Base-by-base conservation (phyloP, 2,113 vertebrate species). In the Nestor notabilis region DNA sequence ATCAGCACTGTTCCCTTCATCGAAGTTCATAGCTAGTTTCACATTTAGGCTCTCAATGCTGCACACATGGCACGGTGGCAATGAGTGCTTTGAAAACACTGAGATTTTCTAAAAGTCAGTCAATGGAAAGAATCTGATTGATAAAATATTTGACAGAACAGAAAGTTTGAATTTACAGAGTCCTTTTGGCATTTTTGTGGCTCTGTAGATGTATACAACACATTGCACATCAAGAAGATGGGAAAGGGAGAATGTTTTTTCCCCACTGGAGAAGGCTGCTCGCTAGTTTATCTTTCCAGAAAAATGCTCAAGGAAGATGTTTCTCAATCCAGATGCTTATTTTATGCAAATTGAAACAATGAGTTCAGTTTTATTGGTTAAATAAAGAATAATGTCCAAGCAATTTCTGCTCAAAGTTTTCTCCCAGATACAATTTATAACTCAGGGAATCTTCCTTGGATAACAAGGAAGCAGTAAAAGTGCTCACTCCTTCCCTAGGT, bases 341-440 rank as follows among this genome's bases (percentile, higher is more conserved):
- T 92, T 97, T 92, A 95, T 93, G 94, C 92, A 95, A 97, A 97
- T 89, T 74, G 94, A 76, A 89, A 75, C 53, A 50, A 46, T 83
- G 29, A 80, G 72, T 92, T 92, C 71, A 66, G 63, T 28, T 94
- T 79, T 80, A 95, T 87, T 65, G 71, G 50, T 58, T 94, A 93
- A 87, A 96, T 91, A 81, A 90, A 94, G 70, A 95, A 27, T 71
- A 92, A 85, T 17, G 37, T 86, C 95, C 86, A 91, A 69, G 89
- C 0, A 0, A 78, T 80, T 91, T 87, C 83, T 71, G n/a, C 78
- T 96, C 81, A 71, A 91, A 88, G 33, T 82, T 91, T 93, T 75
- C 77, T 91, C 58, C 50, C 56, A 84, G 85, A 89, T 64, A 86
- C 46, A 64, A 69, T 92, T 94, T 87, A 69, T 82, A 94, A 83